Evolutionary conservation across 1,140 invertebrate genomes (phyloP), one percentile per base, ranked within the genome.

Genomic region (Helicoverpa zea): DNA sequence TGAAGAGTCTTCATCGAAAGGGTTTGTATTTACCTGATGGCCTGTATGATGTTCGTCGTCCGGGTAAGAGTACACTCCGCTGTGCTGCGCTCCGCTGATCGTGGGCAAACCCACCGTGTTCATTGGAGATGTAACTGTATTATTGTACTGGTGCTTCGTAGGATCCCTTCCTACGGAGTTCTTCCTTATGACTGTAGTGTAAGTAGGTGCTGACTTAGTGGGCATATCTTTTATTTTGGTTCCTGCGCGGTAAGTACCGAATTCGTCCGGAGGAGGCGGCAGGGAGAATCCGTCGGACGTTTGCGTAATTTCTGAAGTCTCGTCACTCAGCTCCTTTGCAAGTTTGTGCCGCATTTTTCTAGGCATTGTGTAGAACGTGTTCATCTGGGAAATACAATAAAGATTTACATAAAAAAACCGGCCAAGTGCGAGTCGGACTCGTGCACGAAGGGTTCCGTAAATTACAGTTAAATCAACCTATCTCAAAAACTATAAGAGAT

Each of bases 291-390:
- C 91, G 75, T 95, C 92, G 0, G 92, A 95, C 0, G 87, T 90
- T 84, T 93, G 91, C 5, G 93, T 94, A 68, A 93, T 91, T 84
- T 93, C 92, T 1, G 91, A 94, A 5, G 85, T 85, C 76, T 95
- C 94, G 78, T 94, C 94, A 81, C 91, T 92, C 30, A 93, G 83
- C 64, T 95, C 92, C 77, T 90, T 93, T 11, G 88, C 85, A n/a
- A 88, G 78, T 84, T 92, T 95, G 12, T 92, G 87, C 11, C 90
- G 88, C 85, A 90, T 90, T 83, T 94, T 94, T 78, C 93, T 89
- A 35, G 94, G 94, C 89, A 95, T 94, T 30, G 94, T 95, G 80
- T 94, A 94, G 74, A 95, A 95, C 74, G 92, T 92, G 82, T 93
- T 94, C 90, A 94, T 92, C 93, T 94, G 83, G 56, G 91, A 93